A percentile compares a stretch with the other conserved stretches of the same genome.
Conservation (phyloP, 2,888 invertebrate genomes). For the Andrena haemorrhoa region DNA sequence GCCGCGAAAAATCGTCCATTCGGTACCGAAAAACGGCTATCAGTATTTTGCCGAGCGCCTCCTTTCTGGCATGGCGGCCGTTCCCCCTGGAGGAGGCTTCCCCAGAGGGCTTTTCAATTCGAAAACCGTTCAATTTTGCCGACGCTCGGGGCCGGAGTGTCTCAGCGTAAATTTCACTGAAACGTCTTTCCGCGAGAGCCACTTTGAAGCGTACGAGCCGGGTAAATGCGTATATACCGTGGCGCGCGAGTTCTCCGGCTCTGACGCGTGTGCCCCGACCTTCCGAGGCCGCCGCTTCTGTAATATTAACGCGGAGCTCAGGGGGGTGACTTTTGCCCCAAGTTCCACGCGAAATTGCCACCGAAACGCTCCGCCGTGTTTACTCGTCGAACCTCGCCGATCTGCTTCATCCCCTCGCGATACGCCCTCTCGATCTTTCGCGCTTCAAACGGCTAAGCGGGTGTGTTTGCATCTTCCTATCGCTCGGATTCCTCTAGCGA, state of each 20-base stretch:
- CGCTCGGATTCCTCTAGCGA: too few relatives aligned
- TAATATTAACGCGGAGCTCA: constrained; percentile 29
- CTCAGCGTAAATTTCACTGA: constrained; percentile 10
- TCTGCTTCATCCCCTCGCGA: not conserved
- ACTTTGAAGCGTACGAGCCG: constrained; percentile 16
- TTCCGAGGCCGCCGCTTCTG: constrained; percentile 22
- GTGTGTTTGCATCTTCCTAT: not conserved
- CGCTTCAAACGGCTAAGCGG: not conserved
- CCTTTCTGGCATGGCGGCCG: too few relatives aligned
- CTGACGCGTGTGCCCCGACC: constrained; percentile 18
- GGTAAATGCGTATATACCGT: not conserved
- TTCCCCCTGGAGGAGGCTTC: not conserved
- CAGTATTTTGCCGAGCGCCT: not conserved
- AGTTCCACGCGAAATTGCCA: constrained; percentile 24
- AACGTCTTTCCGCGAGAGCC: constrained; percentile 22
- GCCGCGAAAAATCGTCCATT: not conserved
- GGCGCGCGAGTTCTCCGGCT: constrained; percentile 5
- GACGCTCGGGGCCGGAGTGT: not conserved
- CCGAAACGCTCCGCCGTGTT: constrained; percentile 21
- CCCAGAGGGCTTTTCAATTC: not conserved
- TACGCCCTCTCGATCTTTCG: not conserved
- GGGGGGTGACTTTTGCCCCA: constrained; percentile 27
- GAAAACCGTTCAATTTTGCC: constrained; percentile 25
- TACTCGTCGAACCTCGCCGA: constrained; percentile 34
- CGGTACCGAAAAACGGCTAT: not conserved